Evolutionary conservation across 2,888 invertebrate species (phyloP), one percentile per base, ranked within the genome.

Genomic region (Electrophaes corylata): DNA sequence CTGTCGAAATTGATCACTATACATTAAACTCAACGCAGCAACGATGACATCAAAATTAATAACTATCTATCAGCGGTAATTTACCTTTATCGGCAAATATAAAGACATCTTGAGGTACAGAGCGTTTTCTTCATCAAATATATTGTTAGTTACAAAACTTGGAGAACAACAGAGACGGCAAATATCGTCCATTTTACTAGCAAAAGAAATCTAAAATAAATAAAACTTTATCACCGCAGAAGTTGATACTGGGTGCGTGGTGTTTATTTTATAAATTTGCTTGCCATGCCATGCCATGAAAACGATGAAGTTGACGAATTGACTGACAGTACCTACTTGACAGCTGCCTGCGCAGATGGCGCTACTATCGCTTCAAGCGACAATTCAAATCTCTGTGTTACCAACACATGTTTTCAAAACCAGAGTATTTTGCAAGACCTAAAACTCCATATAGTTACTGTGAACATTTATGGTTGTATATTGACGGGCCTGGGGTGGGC

Each of bases 11-110:
- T 14, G 39, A 55, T 23, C 23, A 52, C 48, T 51, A 39, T 37
- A 55, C 57, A 45, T 48, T 35, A 58, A 23, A 48, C 43, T 44
- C 4, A 35, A 43, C 43, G 44, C 37, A 35, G 45, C 55, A 44
- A 41, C 39, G 51, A 47, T 64, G 48, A 54, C 60, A 61, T 51
- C 40, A 47, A 49, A 29, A 49, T 37, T 31, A 43, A 35, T 52
- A 43, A 20, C 19, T n/a, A n/a, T 40, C 29, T 3, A 20, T 18
- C 39, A 11, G 18, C 29, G 49, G 58, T 50, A 46, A 56, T 58
- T 60, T 93, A 95, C 95, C 95, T 95, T 95, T 79, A 95, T 94
- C 81, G 95, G 95, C 80, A 95, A 92, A 83, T 95, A 95, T 69
- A 95, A 89, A 61, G 94, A 93, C 87, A 95, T 95, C 92, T 95